Percentiles rank a stretch among this genome's conserved stretches.
Conservation (phyloP, 2,888 invertebrate genomes). For the Leptinotarsa haldemani region DNA sequence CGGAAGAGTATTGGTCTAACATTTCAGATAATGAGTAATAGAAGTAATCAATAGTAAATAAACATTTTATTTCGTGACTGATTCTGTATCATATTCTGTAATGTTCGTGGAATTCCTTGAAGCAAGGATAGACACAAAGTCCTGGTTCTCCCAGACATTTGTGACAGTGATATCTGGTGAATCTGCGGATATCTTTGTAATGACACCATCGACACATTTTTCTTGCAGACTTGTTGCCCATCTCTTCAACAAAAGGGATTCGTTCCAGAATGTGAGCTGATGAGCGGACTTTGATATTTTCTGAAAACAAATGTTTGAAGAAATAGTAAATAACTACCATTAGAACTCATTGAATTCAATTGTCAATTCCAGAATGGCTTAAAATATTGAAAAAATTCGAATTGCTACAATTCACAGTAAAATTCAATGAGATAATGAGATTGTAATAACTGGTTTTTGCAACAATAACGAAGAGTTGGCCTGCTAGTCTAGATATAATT, state of each 20-base stretch:
- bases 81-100: constrained; percentile 29
- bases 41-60: background rate
- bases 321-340: background rate
- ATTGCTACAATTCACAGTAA: too few species aligned
- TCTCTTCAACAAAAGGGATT: constrained; percentile 44
- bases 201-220: constrained; percentile 48
- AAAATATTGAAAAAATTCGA: too few species aligned
- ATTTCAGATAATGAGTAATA: background rate
- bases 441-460: too few species aligned
- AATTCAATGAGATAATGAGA: too few species aligned
- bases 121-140: constrained; percentile 47
- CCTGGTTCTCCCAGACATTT: constrained; percentile 45
- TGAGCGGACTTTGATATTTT: background rate
- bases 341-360: background rate
- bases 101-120: constrained; percentile 46
- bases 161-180: constrained; percentile 46
- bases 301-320: constrained; percentile 5
- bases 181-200: constrained; percentile 40
- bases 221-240: constrained; percentile 44
- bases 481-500: too few species aligned
- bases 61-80: background rate
- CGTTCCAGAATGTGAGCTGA: constrained; percentile 41
- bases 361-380: too few species aligned
- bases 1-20: constrained; percentile 3
- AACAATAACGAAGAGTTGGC: too few species aligned